phyloP scores from a whole-genome alignment of 2,797 vertebrate species.

The Coluber constrictor region DNA sequence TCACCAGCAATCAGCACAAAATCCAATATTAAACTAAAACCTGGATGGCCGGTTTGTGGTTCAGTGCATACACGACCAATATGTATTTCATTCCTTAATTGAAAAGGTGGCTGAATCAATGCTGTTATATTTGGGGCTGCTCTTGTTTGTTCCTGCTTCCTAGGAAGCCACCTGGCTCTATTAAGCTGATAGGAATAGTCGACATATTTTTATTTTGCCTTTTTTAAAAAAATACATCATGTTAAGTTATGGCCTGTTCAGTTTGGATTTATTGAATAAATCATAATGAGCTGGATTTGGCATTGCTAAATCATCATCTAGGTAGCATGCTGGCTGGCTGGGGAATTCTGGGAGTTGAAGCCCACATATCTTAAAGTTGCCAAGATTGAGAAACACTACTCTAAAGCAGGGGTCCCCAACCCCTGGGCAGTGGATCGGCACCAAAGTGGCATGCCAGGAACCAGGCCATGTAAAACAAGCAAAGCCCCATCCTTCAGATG shows the following conservation, averaged over 20 bases:
- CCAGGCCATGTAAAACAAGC: no score
- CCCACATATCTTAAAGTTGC: background rate
- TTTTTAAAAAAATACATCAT: background rate
- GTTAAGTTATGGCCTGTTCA: background rate
- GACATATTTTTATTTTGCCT: background rate
- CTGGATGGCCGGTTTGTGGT: background rate
- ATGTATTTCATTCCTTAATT: background rate
- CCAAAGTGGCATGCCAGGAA: no score
- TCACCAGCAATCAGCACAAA: background rate
- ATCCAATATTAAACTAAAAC: background rate
- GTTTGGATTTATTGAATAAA: background rate
- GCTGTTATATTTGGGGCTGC: background rate
- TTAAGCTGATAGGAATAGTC: background rate
- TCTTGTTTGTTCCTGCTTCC: background rate
- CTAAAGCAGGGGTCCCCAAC: background rate
- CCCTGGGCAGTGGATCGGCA: accelerated
- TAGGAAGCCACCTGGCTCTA: background rate
- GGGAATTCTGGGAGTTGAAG: background rate
- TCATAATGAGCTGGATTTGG: background rate
- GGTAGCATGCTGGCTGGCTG: background rate
- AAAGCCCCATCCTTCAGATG: no score
- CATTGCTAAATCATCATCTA: background rate
- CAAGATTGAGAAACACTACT: background rate
- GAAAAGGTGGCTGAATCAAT: background rate
- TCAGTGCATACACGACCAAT: background rate